Base-by-base conservation (phyloP, 2,888 invertebrate species). In the Dasypogon diadema region DNA sequence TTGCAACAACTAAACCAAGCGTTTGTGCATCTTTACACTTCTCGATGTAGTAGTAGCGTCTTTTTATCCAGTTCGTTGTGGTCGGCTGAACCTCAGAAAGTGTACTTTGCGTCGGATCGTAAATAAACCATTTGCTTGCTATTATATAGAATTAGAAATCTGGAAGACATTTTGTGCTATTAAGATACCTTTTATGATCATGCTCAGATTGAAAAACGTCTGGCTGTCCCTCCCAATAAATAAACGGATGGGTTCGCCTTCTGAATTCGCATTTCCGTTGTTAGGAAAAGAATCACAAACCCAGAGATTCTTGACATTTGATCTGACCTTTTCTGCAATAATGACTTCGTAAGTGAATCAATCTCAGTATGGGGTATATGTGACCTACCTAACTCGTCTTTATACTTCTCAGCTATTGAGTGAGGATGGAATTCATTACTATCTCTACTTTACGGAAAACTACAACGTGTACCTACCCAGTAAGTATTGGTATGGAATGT, bases 1-100 rank as follows among this genome's bases (percentile, higher is more conserved):
- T 97, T 75, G 95, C 97, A n/a, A 97, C 92, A 12, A 98, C 89
- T 60, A 99, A 91, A 0, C 97, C 98, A 42, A 98, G 88, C 3
- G 92, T 91, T 79, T 89, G 88, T 0, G 97, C 95, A 87, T 98
- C 98, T 84, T 94, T 96, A 78, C 97, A 92, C 84, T 93, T 94
- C 87, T 99, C 98, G 24, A 97, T 90, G 70, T 97, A 88, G 84
- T 90, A 97, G 79, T 93, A 90, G 76, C 97, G 90, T 76, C 93
- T 90, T 83, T 92, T 93, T 73, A 98, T 88, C 86, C 92, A 91
- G 77, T 87, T 89, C 74, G 89, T 88, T 21, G 87, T 87, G 5
- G 85, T 82, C 0, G 83, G 84, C 78, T 89, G 85, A 22, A 85
- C 85, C 56, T 83, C 80, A 30, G 78, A 79, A 0, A 90, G 78